phyloP scores from a whole-genome alignment of 2,113 vertebrate genomes.

The Mungos mungo region DNA sequence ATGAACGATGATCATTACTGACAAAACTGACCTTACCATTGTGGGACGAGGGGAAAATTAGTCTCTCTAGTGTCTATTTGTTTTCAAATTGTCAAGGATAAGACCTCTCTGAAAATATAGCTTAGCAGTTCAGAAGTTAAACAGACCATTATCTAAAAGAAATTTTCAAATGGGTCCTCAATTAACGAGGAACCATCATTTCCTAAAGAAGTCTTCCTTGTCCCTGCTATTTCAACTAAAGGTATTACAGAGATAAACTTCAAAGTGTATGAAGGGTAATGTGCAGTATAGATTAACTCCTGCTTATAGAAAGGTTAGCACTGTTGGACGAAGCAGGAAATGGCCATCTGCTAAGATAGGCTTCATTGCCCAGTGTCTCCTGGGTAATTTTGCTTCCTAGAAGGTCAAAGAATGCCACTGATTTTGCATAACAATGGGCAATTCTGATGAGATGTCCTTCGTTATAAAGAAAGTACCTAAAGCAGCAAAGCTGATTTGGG shows the following conservation, averaged over 20 bases:
- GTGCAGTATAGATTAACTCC: neutral
- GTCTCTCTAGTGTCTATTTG: neutral
- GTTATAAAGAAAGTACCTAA: neutral
- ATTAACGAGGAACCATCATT: neutral
- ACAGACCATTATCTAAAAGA: neutral
- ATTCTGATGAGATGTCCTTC: neutral
- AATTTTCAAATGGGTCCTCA: neutral
- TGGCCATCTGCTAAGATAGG: neutral
- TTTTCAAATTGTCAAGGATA: constrained; percentile 22
- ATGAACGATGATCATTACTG: neutral
- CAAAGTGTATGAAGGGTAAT: neutral
- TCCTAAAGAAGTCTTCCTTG: neutral
- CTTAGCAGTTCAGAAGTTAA: constrained; percentile 29
- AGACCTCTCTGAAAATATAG: constrained; percentile 20
- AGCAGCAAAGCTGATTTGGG: neutral
- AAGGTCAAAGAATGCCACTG: neutral
- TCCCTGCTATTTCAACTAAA: neutral
- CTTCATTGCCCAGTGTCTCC: neutral
- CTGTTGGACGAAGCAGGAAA: neutral
- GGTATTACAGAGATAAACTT: neutral
- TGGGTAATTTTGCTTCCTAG: neutral
- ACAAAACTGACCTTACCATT: neutral
- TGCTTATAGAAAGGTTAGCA: neutral
- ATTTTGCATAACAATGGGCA: neutral
- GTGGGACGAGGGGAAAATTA: neutral